phyloP scores from a whole-genome alignment of 2,888 invertebrate genomes.

The Tetheella fluctuosa region DNA sequence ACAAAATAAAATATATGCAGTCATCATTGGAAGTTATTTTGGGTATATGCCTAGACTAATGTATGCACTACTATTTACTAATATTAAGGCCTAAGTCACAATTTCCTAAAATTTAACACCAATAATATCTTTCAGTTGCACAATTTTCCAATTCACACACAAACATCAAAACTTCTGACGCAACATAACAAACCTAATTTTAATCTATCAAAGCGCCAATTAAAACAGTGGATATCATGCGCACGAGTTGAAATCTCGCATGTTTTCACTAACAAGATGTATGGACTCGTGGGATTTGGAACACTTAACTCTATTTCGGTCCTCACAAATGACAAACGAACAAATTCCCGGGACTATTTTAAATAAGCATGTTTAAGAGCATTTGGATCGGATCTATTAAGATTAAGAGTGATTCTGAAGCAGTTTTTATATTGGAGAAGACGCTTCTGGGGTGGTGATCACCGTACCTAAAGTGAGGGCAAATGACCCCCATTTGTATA shows the following conservation, averaged over 20 bases:
- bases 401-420: background rate
- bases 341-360: slow-evolving; percentile 15
- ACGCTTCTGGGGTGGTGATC: background rate
- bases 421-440: background rate
- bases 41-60: too few relatives aligned
- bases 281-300: slow-evolving; percentile 26
- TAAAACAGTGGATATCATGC: slow-evolving; percentile 17
- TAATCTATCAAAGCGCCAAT: slow-evolving; percentile 21
- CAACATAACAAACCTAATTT: background rate
- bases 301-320: slow-evolving; percentile 41
- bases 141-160: too few relatives aligned
- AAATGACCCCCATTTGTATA: too few relatives aligned
- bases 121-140: too few relatives aligned
- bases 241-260: slow-evolving; percentile 15
- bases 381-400: slow-evolving; percentile 7
- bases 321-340: slow-evolving; percentile 36
- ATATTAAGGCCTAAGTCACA: too few relatives aligned
- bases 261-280: slow-evolving; percentile 18
- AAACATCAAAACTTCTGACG: background rate
- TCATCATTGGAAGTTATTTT: too few relatives aligned
- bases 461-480: background rate
- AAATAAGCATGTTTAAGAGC: slow-evolving; percentile 4
- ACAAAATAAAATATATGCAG: too few relatives aligned
- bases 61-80: too few relatives aligned
- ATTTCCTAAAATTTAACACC: too few relatives aligned